Percentiles rank a stretch among this genome's conserved stretches.
phyloP scores from a whole-genome alignment of 2,888 invertebrate genomes.

The Drosophila stalkeri region DNA sequence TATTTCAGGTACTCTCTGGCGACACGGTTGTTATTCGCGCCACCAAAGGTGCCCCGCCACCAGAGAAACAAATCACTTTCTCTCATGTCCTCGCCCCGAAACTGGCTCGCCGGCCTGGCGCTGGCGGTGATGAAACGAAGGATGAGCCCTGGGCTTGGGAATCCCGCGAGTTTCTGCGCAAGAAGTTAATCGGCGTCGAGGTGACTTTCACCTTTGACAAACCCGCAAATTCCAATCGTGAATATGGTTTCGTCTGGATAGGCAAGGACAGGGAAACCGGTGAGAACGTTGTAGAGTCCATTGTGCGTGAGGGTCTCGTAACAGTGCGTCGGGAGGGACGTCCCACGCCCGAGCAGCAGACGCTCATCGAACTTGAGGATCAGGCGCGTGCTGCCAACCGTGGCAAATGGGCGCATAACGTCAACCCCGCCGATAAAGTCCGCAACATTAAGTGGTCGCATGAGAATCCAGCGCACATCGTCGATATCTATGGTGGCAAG shows the following conservation, averaged over 20 bases:
- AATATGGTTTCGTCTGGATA: slow-evolving; percentile 94
- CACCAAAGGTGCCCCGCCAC: slow-evolving; percentile 94
- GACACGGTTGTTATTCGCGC: slow-evolving; percentile 97
- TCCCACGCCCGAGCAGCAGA: slow-evolving; percentile 89
- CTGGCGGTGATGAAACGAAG: slow-evolving; percentile 88
- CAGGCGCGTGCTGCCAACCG: slow-evolving; percentile 94
- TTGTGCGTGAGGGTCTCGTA: slow-evolving; percentile 95
- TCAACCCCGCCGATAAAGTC: slow-evolving; percentile 88
- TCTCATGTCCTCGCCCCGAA: slow-evolving; percentile 97
- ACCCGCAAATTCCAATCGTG: slow-evolving; percentile 92
- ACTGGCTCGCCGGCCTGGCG: slow-evolving; percentile 91
- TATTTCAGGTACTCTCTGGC: slow-evolving; percentile 94
- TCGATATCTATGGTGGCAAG: slow-evolving; percentile 94
- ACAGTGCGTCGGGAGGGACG: slow-evolving; percentile 90
- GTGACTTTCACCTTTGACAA: slow-evolving; percentile 94
- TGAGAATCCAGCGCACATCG: slow-evolving; percentile 93
- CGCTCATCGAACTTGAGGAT: slow-evolving; percentile 94
- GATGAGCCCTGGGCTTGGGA: slow-evolving; percentile 99
- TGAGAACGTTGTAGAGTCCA: slow-evolving; percentile 94
- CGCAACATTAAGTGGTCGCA: slow-evolving; percentile 95
- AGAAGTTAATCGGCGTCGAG: slow-evolving; percentile 95
- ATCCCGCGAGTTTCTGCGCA: slow-evolving; percentile 96
- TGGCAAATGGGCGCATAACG: slow-evolving; percentile 90
- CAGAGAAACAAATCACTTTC: slow-evolving; percentile 95
- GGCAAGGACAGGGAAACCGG: slow-evolving; percentile 92